phyloP scores from a whole-genome alignment of 2,888 invertebrate genomes.

The Amaurobius ferox region DNA sequence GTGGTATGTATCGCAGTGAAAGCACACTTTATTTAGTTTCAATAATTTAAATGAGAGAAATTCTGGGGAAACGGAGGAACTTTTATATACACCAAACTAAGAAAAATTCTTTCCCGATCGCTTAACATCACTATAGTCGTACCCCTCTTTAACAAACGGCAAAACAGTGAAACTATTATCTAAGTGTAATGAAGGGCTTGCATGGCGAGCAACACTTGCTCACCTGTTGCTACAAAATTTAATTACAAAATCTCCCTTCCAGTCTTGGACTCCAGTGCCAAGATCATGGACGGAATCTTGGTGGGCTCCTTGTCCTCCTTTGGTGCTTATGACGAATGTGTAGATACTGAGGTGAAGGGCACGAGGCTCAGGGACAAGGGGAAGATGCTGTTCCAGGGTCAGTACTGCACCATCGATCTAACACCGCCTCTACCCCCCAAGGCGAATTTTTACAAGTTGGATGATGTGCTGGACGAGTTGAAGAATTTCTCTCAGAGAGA shows the following conservation, averaged over 20 bases:
- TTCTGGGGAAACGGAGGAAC: no score
- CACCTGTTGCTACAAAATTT: background rate
- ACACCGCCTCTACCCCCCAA: conserved; percentile 57
- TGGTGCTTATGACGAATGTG: conserved; percentile 55
- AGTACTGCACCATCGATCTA: conserved; percentile 53
- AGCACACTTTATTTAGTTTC: no score
- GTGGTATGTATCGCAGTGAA: no score
- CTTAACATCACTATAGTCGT: no score
- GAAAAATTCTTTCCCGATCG: no score
- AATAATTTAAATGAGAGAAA: no score
- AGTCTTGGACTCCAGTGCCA: conserved; percentile 56
- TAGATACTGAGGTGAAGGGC: conserved; percentile 29
- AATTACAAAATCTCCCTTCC: no score
- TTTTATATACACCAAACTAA: no score
- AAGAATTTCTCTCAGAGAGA: conserved; percentile 57
- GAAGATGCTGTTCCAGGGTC: conserved; percentile 34
- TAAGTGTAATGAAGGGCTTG: no score
- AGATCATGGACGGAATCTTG: conserved; percentile 49
- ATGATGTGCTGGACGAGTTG: conserved; percentile 61
- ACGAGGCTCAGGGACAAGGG: conserved; percentile 33
- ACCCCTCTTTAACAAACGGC: no score
- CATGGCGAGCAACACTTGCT: no score
- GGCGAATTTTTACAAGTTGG: conserved; percentile 44
- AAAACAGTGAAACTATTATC: no score
- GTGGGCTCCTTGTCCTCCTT: conserved; percentile 49